phyloP scores from a whole-genome alignment of 2,888 invertebrate genomes.

The Tetropium fuscum region DNA sequence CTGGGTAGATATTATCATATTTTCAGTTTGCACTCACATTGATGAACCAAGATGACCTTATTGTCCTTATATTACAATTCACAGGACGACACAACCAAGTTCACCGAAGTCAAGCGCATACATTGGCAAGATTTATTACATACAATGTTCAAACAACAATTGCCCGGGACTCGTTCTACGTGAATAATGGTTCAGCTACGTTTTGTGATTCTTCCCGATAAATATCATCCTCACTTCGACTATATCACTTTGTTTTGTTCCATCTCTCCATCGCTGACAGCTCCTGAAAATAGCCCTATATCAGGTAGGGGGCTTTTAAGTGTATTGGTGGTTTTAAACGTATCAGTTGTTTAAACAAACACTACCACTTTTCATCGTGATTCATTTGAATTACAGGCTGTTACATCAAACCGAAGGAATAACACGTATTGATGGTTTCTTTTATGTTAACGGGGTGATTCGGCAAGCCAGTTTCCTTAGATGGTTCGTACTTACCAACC shows the following conservation, averaged over 20 bases:
- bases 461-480: neutral
- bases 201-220: conserved; percentile 50
- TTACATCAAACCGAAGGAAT: conserved; percentile 5
- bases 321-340: conserved; percentile 46
- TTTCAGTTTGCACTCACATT: too few species aligned
- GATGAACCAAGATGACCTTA: too few species aligned
- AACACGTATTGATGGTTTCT: conserved; percentile 9
- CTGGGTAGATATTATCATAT: too few species aligned
- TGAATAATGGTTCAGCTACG: conserved; percentile 52
- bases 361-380: conserved; percentile 21
- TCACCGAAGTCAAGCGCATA: conserved; percentile 36
- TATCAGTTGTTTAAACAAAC: conserved; percentile 21
- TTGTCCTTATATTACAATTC: too few species aligned
- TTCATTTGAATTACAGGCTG: conserved; percentile 7
- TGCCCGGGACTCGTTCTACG: conserved; percentile 49
- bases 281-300: conserved; percentile 38
- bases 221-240: conserved; percentile 46
- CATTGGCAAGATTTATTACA: conserved; percentile 49
- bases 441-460: conserved; percentile 5
- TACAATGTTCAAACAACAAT: conserved; percentile 50
- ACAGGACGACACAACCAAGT: neutral
- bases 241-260: conserved; percentile 42
- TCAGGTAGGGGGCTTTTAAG: conserved; percentile 47
- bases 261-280: conserved; percentile 46
- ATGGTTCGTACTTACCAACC: conserved; percentile 2